phyloP scores from a whole-genome alignment of 2,888 invertebrate genomes.

The Germaria angustata region DNA sequence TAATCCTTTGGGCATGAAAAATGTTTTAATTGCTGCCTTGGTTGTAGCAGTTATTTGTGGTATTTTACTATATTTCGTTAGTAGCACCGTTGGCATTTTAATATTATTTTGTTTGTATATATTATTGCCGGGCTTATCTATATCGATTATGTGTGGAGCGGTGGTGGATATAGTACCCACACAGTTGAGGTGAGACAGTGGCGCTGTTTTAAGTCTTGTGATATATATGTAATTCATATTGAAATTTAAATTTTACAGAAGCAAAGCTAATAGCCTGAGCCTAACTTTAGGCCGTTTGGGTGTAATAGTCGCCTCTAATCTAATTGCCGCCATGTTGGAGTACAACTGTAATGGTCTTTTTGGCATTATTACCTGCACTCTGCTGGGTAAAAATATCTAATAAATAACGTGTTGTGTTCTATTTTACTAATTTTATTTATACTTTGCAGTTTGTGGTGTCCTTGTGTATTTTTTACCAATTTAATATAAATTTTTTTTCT shows the following conservation, averaged over 20 bases:
- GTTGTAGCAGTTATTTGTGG: slow-evolving; percentile 73
- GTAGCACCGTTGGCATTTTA: slow-evolving; percentile 72
- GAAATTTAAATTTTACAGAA: slow-evolving; percentile 71
- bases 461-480: slow-evolving; percentile 73
- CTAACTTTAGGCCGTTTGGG: slow-evolving; percentile 74
- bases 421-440: neutral
- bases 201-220: too few relatives aligned
- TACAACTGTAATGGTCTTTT: slow-evolving; percentile 73
- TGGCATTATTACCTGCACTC: slow-evolving; percentile 71
- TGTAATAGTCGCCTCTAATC: slow-evolving; percentile 73
- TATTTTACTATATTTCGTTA: slow-evolving; percentile 73
- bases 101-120: slow-evolving; percentile 76
- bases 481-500: neutral
- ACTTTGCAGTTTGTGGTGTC: slow-evolving; percentile 70
- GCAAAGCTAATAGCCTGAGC: slow-evolving; percentile 74
- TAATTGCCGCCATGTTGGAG: slow-evolving; percentile 73
- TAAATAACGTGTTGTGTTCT: too few relatives aligned
- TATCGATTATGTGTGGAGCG: slow-evolving; percentile 75
- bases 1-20: slow-evolving; percentile 76
- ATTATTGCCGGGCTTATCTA: slow-evolving; percentile 74
- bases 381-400: slow-evolving; percentile 68
- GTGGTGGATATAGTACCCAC: slow-evolving; percentile 77
- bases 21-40: slow-evolving; percentile 72
- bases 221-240: too few relatives aligned
- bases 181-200: slow-evolving; percentile 71